These are phyloP conservation scores for Poecilia wingei DNA, from an alignment of 2,797 vertebrate genomes.

Conservation along the genomic window DNA sequence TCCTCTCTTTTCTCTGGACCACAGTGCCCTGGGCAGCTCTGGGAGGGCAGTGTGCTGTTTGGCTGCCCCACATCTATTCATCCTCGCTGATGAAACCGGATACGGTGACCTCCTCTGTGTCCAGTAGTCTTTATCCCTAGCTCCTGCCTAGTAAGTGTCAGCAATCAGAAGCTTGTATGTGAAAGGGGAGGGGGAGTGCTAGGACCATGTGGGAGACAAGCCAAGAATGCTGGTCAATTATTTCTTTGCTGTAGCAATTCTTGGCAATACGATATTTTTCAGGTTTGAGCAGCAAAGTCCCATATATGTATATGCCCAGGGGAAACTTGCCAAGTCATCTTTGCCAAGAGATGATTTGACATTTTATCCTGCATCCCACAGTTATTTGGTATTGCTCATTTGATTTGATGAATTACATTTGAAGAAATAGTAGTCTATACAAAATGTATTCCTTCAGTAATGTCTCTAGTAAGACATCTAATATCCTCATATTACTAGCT, in stretches of 20 bases:
- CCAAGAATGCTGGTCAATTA: slow-evolving; percentile 24
- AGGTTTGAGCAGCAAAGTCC: neutral
- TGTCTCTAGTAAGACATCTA: too few species aligned
- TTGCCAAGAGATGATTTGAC: neutral
- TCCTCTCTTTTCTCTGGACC: slow-evolving; percentile 61
- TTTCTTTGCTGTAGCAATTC: neutral
- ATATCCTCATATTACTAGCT: too few species aligned
- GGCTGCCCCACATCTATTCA: slow-evolving; percentile 71
- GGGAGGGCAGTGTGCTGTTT: slow-evolving; percentile 56
- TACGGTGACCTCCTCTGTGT: slow-evolving; percentile 73
- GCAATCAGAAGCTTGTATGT: slow-evolving; percentile 46
- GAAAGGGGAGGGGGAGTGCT: slow-evolving; percentile 17
- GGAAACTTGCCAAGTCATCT: neutral
- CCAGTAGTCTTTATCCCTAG: slow-evolving; percentile 60
- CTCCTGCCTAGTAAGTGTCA: slow-evolving; percentile 65
- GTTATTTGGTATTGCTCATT: neutral
- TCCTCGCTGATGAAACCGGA: slow-evolving; percentile 67
- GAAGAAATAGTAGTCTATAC: neutral
- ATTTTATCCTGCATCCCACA: neutral
- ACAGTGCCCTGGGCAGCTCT: slow-evolving; percentile 70
- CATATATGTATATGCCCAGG: neutral
- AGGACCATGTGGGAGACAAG: slow-evolving; percentile 45
- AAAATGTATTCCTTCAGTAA: neutral
- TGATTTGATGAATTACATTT: neutral
- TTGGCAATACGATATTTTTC: neutral